These are phyloP conservation scores for Nasonia vitripennis DNA, from an alignment of 1,140 invertebrate species.

Conservation along the genomic window DNA sequence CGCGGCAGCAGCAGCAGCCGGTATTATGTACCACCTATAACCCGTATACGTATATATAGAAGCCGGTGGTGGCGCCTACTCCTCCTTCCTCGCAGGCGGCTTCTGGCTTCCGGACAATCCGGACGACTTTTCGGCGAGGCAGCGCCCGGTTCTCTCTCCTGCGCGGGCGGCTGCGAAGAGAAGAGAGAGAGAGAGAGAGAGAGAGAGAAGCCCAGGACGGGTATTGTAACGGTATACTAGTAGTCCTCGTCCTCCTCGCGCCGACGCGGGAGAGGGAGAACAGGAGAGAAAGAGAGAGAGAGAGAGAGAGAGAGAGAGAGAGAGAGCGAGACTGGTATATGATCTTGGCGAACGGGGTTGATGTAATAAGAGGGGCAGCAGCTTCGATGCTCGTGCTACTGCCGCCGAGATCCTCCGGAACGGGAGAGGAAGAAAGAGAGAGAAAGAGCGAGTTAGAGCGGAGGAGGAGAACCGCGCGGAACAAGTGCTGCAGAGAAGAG, in stretches of 20 bases:
- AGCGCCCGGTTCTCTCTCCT: constrained; percentile 17
- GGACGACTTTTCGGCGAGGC: constrained; percentile 44
- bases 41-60: not conserved
- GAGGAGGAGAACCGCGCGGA: constrained; percentile 59
- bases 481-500: constrained; percentile 35
- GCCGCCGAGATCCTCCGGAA: constrained; percentile 31
- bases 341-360: constrained; percentile 49
- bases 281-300: not conserved
- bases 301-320: not conserved
- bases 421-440: constrained; percentile 11
- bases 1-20: not conserved
- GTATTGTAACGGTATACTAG: constrained; percentile 52
- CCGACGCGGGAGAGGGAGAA: constrained; percentile 17
- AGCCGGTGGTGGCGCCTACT: not conserved
- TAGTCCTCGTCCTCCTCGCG: constrained; percentile 40
- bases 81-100: not conserved
- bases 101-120: constrained; percentile 30
- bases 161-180: constrained; percentile 42
- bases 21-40: constrained; percentile 18
- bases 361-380: constrained; percentile 49
- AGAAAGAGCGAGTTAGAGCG: constrained; percentile 15
- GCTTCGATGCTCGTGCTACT: not conserved
- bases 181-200: constrained; percentile 26
- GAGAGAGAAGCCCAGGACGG: constrained; percentile 27
- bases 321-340: constrained; percentile 46